These are phyloP conservation scores for Rhea pennata DNA, from an alignment of 2,113 vertebrate species.

Conservation along the genomic window DNA sequence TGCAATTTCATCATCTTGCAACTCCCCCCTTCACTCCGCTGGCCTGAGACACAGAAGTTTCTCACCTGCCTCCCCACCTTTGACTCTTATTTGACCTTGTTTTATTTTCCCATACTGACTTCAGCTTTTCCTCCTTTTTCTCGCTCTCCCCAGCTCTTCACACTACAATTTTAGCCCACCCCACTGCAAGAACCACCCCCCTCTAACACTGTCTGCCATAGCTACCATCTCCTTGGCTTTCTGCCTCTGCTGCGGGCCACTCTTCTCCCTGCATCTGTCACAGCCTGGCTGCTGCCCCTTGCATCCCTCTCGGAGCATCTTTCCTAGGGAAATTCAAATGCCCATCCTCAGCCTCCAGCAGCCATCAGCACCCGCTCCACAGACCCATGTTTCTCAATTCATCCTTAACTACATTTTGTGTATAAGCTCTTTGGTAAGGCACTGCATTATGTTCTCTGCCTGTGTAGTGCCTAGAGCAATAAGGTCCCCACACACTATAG, in stretches of 20 bases:
- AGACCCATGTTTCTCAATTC: neutral
- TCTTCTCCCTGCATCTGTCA: neutral
- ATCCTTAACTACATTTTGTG: slow-evolving; percentile 16
- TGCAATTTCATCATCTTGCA: neutral
- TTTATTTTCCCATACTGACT: neutral
- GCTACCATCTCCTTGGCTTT: neutral
- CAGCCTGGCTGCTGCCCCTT: neutral
- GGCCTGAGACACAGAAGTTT: neutral
- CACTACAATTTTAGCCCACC: neutral
- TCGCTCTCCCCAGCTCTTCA: neutral
- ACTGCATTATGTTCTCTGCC: slow-evolving; percentile 41
- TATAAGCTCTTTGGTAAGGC: slow-evolving; percentile 11
- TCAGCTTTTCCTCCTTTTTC: neutral
- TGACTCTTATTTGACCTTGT: neutral
- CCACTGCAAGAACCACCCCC: neutral
- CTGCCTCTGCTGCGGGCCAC: neutral
- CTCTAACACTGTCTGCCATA: neutral
- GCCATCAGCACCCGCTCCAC: neutral
- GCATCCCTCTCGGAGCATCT: neutral
- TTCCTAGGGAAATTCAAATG: neutral
- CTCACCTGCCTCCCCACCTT: neutral
- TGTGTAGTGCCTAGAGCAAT: slow-evolving; percentile 35
- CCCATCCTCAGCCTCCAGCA: neutral
- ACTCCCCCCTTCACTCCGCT: neutral
- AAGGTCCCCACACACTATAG: slow-evolving; percentile 55